Evolutionary conservation across 2,113 vertebrate species (phyloP).

Genomic region (Sturnus vulgaris): DNA sequence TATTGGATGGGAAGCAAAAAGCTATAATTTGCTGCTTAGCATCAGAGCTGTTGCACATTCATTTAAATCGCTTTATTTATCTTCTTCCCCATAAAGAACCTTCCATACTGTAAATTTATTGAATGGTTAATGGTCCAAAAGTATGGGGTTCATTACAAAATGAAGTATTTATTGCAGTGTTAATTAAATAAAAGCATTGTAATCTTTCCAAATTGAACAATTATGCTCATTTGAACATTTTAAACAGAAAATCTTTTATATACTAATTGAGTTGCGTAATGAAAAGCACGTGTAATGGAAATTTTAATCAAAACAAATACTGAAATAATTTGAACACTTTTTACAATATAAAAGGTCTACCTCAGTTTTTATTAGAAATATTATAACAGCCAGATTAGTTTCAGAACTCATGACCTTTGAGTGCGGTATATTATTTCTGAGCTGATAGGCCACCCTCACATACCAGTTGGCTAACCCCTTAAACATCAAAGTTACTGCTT

Average conservation of each 20-base stretch:
- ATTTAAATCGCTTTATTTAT: slow-evolving; percentile 76
- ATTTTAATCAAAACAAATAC: slow-evolving; percentile 81
- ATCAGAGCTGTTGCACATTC: slow-evolving; percentile 64
- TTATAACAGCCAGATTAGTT: slow-evolving; percentile 70
- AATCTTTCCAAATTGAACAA: slow-evolving; percentile 89
- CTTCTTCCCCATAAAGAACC: slow-evolving; percentile 74
- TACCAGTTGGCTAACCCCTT: slow-evolving; percentile 88
- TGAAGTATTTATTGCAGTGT: slow-evolving; percentile 85
- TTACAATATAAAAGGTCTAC: slow-evolving; percentile 71
- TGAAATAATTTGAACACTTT: slow-evolving; percentile 75
- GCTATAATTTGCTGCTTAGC: slow-evolving; percentile 71
- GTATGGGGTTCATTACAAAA: slow-evolving; percentile 80
- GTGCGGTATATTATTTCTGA: slow-evolving; percentile 79
- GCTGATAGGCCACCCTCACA: slow-evolving; percentile 84
- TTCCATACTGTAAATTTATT: slow-evolving; percentile 80
- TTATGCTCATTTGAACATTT: slow-evolving; percentile 86
- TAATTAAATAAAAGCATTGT: slow-evolving; percentile 87
- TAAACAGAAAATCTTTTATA: slow-evolving; percentile 83
- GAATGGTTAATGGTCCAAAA: slow-evolving; percentile 77
- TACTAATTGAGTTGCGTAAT: slow-evolving; percentile 82
- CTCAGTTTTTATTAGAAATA: slow-evolving; percentile 76
- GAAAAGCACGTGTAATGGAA: slow-evolving; percentile 83
- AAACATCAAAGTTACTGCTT: slow-evolving; percentile 93
- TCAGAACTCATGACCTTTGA: slow-evolving; percentile 80
- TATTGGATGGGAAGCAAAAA: slow-evolving; percentile 64